Conservation (phyloP, 1,140 invertebrate genomes). For the Penaeus indicus region DNA sequence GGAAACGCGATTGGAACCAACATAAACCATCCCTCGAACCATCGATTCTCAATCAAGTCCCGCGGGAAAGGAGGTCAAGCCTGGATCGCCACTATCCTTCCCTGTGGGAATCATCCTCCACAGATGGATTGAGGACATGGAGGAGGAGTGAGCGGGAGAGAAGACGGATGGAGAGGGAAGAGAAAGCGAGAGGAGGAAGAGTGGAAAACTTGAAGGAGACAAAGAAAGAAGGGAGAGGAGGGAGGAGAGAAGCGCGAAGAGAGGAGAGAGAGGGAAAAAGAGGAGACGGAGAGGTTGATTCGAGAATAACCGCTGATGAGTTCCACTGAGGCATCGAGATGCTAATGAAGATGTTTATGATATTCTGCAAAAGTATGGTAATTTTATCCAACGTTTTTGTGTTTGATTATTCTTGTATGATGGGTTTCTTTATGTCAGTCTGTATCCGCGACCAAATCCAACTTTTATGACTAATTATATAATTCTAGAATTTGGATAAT, state of each 20-base stretch:
- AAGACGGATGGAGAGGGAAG: conserved; percentile 44
- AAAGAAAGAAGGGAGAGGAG: conserved; percentile 56
- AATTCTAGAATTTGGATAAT: too few relatives aligned
- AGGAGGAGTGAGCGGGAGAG: conserved; percentile 63
- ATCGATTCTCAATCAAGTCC: conserved; percentile 71
- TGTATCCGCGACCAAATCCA: too few relatives aligned
- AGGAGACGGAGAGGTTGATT: conserved; percentile 49
- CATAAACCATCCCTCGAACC: conserved; percentile 57
- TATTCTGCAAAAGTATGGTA: conserved; percentile 65
- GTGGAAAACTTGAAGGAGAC: conserved; percentile 52
- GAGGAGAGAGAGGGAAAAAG: conserved; percentile 41
- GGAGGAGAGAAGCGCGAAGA: conserved; percentile 47
- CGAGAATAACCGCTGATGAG: conserved; percentile 54
- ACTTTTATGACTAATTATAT: too few relatives aligned
- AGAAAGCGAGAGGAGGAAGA: conserved; percentile 57
- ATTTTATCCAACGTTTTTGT: background rate
- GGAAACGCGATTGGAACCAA: conserved; percentile 29
- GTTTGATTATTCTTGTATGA: background rate
- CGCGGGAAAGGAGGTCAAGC: conserved; percentile 70
- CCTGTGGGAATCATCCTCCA: conserved; percentile 69
- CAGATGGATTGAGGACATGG: conserved; percentile 67
- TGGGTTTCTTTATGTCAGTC: background rate
- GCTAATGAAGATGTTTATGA: conserved; percentile 65
- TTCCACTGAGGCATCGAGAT: conserved; percentile 65
- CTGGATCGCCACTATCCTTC: conserved; percentile 67